A percentile compares a stretch with the other conserved stretches of the same genome.
Conservation (phyloP, 2,113 vertebrate species). For the Hystrix brachyura region DNA sequence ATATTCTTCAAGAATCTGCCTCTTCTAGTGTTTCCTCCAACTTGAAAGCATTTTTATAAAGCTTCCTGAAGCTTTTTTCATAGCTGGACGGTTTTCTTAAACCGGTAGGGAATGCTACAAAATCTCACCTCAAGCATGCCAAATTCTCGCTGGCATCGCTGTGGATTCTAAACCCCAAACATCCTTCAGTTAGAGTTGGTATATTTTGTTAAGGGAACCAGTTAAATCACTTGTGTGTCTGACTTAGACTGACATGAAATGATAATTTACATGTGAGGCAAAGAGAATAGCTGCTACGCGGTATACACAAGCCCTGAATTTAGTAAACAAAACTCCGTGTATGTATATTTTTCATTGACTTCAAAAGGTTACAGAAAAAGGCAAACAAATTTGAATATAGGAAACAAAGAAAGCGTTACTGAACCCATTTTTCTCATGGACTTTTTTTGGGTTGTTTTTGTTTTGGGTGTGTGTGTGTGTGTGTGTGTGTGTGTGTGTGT, state of each 20-base stretch:
- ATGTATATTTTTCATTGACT: neutral
- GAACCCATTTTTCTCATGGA: neutral
- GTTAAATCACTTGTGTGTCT: neutral
- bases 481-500: neutral
- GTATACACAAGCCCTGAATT: neutral
- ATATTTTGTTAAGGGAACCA: slow-evolving; percentile 2
- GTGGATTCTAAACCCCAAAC: neutral
- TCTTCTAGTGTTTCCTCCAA: neutral
- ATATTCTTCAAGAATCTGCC: neutral
- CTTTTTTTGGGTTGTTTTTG: neutral
- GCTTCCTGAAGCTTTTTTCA: neutral
- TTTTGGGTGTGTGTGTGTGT: neutral
- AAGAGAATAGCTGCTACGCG: neutral
- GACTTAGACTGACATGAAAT: neutral
- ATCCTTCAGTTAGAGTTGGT: neutral
- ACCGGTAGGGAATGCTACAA: neutral
- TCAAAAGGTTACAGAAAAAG: neutral
- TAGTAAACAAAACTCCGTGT: neutral
- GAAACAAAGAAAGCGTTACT: neutral
- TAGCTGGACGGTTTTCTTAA: neutral
- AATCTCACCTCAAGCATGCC: neutral
- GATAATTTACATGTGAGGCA: neutral
- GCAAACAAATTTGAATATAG: neutral
- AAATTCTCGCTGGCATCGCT: neutral
- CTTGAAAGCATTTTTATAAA: neutral